A percentile compares a stretch with the other conserved stretches of the same genome.
Evolutionary conservation across 2,113 vertebrate genomes (phyloP).

Genomic region (Dipodomys spectabilis): DNA sequence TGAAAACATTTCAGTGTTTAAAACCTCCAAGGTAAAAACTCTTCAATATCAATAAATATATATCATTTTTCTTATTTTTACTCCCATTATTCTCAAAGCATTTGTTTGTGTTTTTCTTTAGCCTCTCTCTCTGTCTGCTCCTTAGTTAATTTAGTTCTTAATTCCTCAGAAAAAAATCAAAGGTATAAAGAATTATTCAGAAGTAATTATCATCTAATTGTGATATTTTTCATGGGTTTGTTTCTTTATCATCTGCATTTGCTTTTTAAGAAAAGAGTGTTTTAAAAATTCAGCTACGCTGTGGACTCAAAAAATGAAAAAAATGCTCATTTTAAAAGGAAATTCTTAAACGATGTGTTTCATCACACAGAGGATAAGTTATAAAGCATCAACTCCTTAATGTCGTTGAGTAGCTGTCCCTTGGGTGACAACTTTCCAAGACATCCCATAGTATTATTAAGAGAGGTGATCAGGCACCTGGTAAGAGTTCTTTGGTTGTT

Average conservation of each 20-base stretch:
- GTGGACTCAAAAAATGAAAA: neutral
- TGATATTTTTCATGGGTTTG: neutral
- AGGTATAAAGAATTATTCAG: neutral
- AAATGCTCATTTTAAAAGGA: neutral
- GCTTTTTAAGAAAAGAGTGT: neutral
- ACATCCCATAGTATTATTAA: neutral
- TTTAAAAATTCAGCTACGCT: neutral
- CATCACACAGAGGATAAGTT: neutral
- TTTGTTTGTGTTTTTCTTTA: neutral
- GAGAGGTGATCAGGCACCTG: neutral
- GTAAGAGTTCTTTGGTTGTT: neutral
- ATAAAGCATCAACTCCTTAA: neutral
- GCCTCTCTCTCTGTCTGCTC: too few relatives aligned
- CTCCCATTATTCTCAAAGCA: neutral
- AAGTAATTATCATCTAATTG: neutral
- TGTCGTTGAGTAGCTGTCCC: rapidly evolving
- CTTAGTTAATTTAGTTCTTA: conserved; percentile 4
- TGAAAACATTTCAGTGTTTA: neutral
- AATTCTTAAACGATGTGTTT: neutral
- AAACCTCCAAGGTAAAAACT: neutral
- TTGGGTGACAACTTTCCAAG: neutral
- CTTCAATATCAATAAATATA: neutral
- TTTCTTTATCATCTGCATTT: neutral
- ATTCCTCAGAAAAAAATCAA: neutral
- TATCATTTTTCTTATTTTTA: neutral